Base-by-base conservation (phyloP, 2,113 vertebrate species). In the Rhadina sibilatrix region DNA sequence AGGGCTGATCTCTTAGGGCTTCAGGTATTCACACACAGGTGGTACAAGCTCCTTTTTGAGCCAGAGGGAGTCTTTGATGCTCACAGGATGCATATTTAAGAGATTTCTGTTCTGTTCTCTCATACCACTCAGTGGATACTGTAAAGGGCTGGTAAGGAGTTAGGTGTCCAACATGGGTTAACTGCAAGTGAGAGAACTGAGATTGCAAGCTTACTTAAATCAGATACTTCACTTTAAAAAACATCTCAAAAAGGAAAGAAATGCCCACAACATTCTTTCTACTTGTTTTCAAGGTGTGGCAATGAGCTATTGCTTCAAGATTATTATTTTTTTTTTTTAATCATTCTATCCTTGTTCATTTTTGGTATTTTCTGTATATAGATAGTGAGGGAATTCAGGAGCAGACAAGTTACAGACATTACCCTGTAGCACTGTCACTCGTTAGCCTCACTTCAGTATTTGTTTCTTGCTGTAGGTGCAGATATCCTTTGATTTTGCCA, bases 401-500 rank as follows among this genome's bases (percentile, higher is more conserved):
- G 94, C 89, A 96, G 95, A 91, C 94, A 90, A 96, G 44, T 49
- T 87, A 70, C 30, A 85, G 60, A 75, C 87, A 60, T 83, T 64
- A 33, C 28, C 31, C 76, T 35, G 52, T 15, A 74, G 38, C 84
- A 69, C 74, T 90, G 7, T 20, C 12, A 23, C 28, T 87, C 38
- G 16, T n/a, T 83, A 90, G 71, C 59, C 72, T 92, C 82, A 76
- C 42, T 6, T 42, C 60, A 89, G 86, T 88, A 94, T 37, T 80
- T 87, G 19, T 69, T 91, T 77, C 93, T 92, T 93, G 92, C 94
- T 93, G 61, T 74, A 81, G 92, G 42, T 93, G 57, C 22, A 19
- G 37, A 65, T 8, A 25, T 53, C 15, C 54, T 97, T 97, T 97
- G 94, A 96, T 97, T 98, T 97, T 95, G 28, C 76, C 92, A 47